These are phyloP conservation scores for Corythaixoides concolor DNA, from an alignment of 2,113 vertebrate species.

Conservation along the genomic window DNA sequence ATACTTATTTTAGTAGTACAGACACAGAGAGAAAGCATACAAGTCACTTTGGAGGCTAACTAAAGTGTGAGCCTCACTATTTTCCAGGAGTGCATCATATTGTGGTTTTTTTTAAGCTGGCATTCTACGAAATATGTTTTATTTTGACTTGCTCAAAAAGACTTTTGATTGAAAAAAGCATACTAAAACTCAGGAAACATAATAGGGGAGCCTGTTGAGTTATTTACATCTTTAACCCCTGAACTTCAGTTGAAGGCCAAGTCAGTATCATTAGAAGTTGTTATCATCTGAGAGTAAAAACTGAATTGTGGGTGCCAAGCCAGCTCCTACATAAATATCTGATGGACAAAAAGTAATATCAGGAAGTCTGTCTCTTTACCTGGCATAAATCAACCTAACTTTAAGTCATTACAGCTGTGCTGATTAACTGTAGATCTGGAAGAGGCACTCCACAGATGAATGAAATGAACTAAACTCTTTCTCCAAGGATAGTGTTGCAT, in stretches of 20 bases:
- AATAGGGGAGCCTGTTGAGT: not conserved
- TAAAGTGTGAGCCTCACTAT: not conserved
- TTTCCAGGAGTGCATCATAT: rapidly evolving
- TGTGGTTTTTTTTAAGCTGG: not conserved
- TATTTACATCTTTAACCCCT: not conserved
- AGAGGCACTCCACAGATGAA: not conserved
- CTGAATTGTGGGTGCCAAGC: not conserved
- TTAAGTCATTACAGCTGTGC: not conserved
- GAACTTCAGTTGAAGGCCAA: not conserved
- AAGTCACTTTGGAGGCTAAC: not conserved
- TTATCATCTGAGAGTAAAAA: not conserved
- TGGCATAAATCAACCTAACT: not conserved
- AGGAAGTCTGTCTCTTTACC: not conserved
- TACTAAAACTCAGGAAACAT: not conserved
- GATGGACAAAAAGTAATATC: not conserved
- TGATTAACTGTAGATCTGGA: not conserved
- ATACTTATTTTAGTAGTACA: not conserved
- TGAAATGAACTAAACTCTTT: not conserved
- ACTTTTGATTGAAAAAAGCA: not conserved
- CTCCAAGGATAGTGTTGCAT: not conserved
- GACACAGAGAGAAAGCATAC: not conserved
- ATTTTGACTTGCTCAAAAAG: not conserved
- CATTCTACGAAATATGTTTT: not conserved
- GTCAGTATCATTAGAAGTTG: not conserved
- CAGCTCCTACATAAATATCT: not conserved